Conservation (phyloP, 2,797 vertebrate genomes). For the Leuciscus waleckii region DNA sequence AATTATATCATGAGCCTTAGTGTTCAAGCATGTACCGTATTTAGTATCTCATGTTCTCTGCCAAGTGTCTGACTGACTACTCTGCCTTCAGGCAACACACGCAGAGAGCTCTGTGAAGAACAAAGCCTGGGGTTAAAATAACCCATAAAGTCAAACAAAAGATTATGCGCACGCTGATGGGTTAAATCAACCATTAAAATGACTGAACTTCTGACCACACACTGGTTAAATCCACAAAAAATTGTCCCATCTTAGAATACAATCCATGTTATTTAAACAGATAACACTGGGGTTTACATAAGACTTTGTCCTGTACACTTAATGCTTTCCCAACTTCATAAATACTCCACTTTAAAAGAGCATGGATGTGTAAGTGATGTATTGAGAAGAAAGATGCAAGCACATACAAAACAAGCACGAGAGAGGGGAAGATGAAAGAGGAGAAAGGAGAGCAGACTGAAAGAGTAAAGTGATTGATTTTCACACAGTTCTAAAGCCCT, state of each 20-base stretch:
- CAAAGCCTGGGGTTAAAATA: slow-evolving; percentile 38
- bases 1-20: neutral
- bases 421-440: slow-evolving; percentile 35
- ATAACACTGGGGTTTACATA: neutral
- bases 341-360: slow-evolving; percentile 2
- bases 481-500: slow-evolving; percentile 71
- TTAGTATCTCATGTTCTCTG: slow-evolving; percentile 1
- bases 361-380: slow-evolving; percentile 25
- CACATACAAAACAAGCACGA: neutral
- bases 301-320: neutral
- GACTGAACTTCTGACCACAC: neutral
- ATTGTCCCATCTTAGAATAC: neutral
- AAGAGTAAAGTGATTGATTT: slow-evolving; percentile 76
- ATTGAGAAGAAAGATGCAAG: slow-evolving; percentile 17
- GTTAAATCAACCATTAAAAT: slow-evolving; percentile 76
- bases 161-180: slow-evolving; percentile 33
- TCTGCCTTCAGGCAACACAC: slow-evolving; percentile 19
- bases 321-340: neutral
- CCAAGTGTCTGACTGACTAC: neutral
- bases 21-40: neutral
- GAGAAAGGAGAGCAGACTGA: slow-evolving; percentile 53
- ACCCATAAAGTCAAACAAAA: slow-evolving; percentile 9
- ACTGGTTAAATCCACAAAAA: slow-evolving; percentile 8
- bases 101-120: neutral
- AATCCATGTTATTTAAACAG: neutral